Evolutionary conservation across 2,797 vertebrate genomes (phyloP).

Genomic region (Phrynocephalus vlangalii): DNA sequence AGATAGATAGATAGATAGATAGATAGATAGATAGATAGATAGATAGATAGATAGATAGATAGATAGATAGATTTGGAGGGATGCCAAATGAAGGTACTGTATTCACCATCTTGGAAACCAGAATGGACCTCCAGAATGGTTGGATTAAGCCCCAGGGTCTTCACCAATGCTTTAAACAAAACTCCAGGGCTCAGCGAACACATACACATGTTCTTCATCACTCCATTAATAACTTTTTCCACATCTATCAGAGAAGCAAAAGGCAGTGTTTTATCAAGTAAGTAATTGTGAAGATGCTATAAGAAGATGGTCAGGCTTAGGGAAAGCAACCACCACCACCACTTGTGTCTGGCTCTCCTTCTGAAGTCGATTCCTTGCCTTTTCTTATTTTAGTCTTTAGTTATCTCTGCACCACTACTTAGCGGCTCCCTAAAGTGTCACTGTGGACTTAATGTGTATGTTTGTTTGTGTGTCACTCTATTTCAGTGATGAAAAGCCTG

Average conservation of each 20-base stretch:
- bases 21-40: too few species aligned
- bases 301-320: too few species aligned
- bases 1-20: too few species aligned
- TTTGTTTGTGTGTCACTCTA: not conserved
- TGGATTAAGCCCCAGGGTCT: too few species aligned
- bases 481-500: not conserved
- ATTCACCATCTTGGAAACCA: too few species aligned
- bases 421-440: not conserved
- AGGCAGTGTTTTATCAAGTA: not conserved
- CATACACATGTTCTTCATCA: not conserved
- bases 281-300: not conserved
- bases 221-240: not conserved
- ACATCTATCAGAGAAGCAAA: not conserved
- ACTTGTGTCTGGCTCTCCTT: not conserved
- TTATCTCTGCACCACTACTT: not conserved
- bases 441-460: not conserved
- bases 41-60: too few species aligned
- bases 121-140: too few species aligned
- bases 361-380: not conserved
- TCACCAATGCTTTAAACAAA: too few species aligned
- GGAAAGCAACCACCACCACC: not conserved
- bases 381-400: conserved; percentile 1
- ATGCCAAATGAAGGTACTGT: too few species aligned
- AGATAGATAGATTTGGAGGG: too few species aligned
- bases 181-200: not conserved